Evolutionary conservation across 2,888 invertebrate species (phyloP), one percentile per base, ranked within the genome.

Genomic region (Ochropleura plecta): DNA sequence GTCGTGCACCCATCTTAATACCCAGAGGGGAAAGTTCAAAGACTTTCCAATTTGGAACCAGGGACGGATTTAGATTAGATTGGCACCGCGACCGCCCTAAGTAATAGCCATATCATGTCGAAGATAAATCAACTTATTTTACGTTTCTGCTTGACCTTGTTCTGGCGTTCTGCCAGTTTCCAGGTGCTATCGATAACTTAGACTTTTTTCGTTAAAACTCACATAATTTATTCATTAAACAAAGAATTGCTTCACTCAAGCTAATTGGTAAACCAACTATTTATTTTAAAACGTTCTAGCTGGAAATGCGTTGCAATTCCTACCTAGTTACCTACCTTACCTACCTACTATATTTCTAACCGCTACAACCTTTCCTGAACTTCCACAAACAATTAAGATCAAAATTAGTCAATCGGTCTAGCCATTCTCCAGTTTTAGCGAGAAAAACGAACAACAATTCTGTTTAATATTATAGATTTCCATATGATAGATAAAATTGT

Each of bases 21-120:
- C 91, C 88, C 90, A 85, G 92, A 80, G 94, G 92, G 95, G 93
- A 93, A 90, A 92, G 94, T 94, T 95, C 94, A 94, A 94, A 95
- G 94, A 93, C 92, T 95, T 92, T 92, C 90, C 92, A 91, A 92
- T 94, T 91, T 90, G 86, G 85, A 86, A 73, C 85, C 92, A 91
- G 91, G 87, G 85, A 82, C 87, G 88, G 86, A 90, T 88, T 88
- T 84, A 80, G 86, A 84, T 88, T 74, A 86, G 82, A 77, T 71
- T 84, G 76, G 70, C 65, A 63, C 60, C 62, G 9, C 40, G 63
- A 69, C 70, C 75, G 63, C 46, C 69, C 62, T 84, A 78, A 76
- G 66, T 86, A 79, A 81, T 83, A 62, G 75, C 79, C 59, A 83
- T 83, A 79, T 83, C 77, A 81, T 79, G 66, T 77, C 78, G 65